Conservation (phyloP, 2,113 vertebrate species). For the Nesogale talazaci region DNA sequence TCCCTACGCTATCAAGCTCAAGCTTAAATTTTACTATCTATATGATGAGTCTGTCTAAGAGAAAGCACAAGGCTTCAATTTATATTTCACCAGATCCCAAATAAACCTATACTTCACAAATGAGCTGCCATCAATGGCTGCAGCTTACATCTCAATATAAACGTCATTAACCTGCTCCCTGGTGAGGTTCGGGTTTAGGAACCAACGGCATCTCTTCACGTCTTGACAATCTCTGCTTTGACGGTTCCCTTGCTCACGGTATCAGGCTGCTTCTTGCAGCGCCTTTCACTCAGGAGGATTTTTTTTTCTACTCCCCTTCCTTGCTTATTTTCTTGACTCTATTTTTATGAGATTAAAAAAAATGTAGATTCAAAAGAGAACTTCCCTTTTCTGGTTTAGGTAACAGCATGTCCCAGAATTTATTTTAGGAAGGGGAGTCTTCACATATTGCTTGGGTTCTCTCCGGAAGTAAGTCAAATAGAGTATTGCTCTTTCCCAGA, state of each 20-base stretch:
- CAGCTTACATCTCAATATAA: constrained; percentile 78
- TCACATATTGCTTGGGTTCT: not conserved
- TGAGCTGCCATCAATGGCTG: constrained; percentile 73
- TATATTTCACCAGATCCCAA: constrained; percentile 62
- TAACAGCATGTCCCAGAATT: not conserved
- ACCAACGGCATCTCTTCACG: constrained; percentile 65
- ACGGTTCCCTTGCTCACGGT: constrained; percentile 81
- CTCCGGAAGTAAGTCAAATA: not conserved
- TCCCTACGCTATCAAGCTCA: constrained; percentile 9
- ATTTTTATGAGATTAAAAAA: constrained; percentile 72
- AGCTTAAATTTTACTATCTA: constrained; percentile 39
- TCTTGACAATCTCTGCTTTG: constrained; percentile 69
- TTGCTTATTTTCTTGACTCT: constrained; percentile 57
- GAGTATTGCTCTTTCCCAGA: not conserved
- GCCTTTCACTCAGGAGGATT: constrained; percentile 60
- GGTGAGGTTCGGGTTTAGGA: constrained; percentile 73
- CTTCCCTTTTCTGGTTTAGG: not conserved
- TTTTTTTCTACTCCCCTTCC: constrained; percentile 47
- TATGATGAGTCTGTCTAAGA: constrained; percentile 38
- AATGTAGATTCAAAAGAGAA: constrained; percentile 41
- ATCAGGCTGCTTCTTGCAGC: constrained; percentile 73
- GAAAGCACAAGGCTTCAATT: constrained; percentile 61
- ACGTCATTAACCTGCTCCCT: constrained; percentile 76
- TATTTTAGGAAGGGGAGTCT: constrained; percentile 8
- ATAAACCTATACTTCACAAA: constrained; percentile 79